Evolutionary conservation across 2,888 invertebrate genomes (phyloP), one percentile per base, ranked within the genome.

Genomic region (Chloroclysta siterata): DNA sequence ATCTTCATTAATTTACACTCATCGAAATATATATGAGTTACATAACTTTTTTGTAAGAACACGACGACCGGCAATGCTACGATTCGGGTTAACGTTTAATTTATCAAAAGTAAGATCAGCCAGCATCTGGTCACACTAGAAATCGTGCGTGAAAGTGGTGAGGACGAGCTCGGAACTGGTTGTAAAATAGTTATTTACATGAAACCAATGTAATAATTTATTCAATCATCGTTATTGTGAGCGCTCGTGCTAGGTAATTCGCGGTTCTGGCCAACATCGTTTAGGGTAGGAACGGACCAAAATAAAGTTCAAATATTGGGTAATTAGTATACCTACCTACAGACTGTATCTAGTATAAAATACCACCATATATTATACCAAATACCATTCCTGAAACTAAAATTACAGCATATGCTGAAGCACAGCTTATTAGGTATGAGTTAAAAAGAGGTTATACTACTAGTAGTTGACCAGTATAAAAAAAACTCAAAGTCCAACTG

Each of bases 81-180:
- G 36, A 44, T 42, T 61, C 52, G 52, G 52, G 64, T 51, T 52
- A 61, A 70, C 64, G 69, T 70, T 73, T 64, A 72, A 76, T 77
- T 76, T 72, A 79, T 81, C 66, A 79, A 79, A 81, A 77, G 74
- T 74, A 81, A 77, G 72, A 80, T 80, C 75, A 72, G 63, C 63
- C 66, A 74, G 69, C 76, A 73, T 79, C 76, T 80, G 74, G 74
- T 78, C 79, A 80, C 73, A 77, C 77, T 87, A 89, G 87, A 89
- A 87, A 87, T 85, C 84, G 77, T 76, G 66, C 77, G 89, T 82
- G 90, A 90, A 90, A 90, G 90, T 87, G 77, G 70, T 77, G 81
- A 83, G 76, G 83, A 83, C 77, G 80, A 80, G 70, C 74, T 75
- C 72, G 54, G 69, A 90, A 88, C 85, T 80, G 83, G 85, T 85